Evolutionary conservation across 2,888 invertebrate genomes (phyloP).

Genomic region (Noctua janthina): DNA sequence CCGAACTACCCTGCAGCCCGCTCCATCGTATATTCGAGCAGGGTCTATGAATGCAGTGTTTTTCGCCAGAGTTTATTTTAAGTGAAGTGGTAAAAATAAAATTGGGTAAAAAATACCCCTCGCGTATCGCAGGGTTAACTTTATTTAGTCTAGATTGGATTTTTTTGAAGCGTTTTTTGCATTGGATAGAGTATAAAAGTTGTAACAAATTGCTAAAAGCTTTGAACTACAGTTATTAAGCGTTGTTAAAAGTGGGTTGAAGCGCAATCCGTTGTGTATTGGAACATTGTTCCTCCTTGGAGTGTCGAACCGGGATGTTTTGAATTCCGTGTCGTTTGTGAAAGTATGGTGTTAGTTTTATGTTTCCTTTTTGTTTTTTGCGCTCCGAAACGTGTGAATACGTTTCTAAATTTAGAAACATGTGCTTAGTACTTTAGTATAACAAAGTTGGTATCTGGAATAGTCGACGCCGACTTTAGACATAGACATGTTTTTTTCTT

Average conservation of each 20-base stretch:
- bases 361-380: too few species aligned
- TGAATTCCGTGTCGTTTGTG: background rate
- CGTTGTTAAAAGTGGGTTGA: constrained; percentile 32
- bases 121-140: constrained; percentile 59
- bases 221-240: constrained; percentile 34
- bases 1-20: constrained; percentile 58
- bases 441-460: background rate
- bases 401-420: background rate
- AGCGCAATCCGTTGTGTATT: constrained; percentile 15
- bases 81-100: constrained; percentile 72
- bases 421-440: background rate
- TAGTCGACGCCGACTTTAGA: background rate
- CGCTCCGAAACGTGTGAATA: too few species aligned
- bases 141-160: constrained; percentile 60
- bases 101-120: constrained; percentile 62
- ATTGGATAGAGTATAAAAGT: constrained; percentile 43
- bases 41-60: constrained; percentile 71
- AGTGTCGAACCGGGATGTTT: background rate
- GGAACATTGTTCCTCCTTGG: constrained; percentile 13
- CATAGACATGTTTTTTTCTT: background rate
- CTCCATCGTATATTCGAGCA: constrained; percentile 69
- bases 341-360: background rate
- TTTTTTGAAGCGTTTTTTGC: constrained; percentile 57
- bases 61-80: constrained; percentile 68
- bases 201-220: constrained; percentile 41